phyloP scores from a whole-genome alignment of 2,888 invertebrate genomes.

The Tenthredo notha region DNA sequence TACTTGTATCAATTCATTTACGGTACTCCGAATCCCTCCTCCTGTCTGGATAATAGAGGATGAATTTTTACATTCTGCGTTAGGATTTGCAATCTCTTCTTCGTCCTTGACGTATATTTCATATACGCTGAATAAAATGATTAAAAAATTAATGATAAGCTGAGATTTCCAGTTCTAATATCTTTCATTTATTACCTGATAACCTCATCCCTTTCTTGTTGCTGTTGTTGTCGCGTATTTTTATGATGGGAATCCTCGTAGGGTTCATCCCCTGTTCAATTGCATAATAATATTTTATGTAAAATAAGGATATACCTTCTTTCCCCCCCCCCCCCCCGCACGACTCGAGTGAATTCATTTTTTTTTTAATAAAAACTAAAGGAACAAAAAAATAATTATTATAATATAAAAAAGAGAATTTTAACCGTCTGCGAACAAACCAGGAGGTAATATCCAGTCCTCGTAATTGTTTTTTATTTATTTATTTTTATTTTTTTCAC shows the following conservation, averaged over 20 bases:
- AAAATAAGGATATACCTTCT: background rate
- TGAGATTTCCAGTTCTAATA: background rate
- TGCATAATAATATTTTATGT: background rate
- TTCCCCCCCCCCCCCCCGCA: too few species aligned
- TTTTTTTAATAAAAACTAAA: background rate
- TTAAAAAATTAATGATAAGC: background rate
- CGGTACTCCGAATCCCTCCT: background rate
- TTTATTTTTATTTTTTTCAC: background rate
- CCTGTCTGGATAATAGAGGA: background rate
- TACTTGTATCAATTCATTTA: background rate
- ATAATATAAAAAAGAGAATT: background rate
- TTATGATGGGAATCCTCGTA: background rate
- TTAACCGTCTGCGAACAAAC: background rate
- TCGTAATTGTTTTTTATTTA: too few species aligned
- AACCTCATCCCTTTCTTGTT: slow-evolving; percentile 12
- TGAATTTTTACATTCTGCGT: background rate
- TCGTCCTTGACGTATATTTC: slow-evolving; percentile 22
- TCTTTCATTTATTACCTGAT: background rate
- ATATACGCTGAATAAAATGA: background rate
- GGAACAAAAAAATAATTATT: background rate
- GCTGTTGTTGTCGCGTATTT: background rate
- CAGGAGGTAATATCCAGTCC: background rate
- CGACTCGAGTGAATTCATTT: too few species aligned
- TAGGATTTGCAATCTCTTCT: background rate
- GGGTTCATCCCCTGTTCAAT: background rate